Evolutionary conservation across 2,797 vertebrate genomes (phyloP).

Genomic region (Eidolon dupreanum): DNA sequence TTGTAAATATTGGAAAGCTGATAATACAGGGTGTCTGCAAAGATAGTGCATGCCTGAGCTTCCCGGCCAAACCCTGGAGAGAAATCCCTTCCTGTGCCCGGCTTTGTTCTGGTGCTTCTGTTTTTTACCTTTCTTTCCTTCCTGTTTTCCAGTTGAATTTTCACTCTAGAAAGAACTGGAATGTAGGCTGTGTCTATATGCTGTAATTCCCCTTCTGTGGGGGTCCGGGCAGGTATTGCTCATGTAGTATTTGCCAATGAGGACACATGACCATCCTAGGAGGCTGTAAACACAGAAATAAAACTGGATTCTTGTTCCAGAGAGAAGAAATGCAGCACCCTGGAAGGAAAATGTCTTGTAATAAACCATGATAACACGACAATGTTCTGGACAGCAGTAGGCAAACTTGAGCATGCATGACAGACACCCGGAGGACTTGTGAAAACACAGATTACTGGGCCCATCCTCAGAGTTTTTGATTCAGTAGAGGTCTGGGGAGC

Average conservation of each 20-base stretch:
- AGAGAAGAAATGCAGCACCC: not conserved
- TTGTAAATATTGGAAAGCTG: not conserved
- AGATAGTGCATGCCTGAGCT: not conserved
- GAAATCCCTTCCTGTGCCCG: not conserved
- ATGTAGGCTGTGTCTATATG: fast-evolving
- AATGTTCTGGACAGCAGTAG: not conserved
- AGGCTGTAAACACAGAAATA: not conserved
- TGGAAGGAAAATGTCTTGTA: not conserved
- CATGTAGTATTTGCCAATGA: not conserved
- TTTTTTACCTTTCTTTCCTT: not conserved
- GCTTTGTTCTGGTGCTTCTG: not conserved
- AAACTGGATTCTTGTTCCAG: not conserved
- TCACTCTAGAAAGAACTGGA: not conserved
- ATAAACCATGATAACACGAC: not conserved
- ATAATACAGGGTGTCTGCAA: not conserved
- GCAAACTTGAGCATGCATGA: not conserved
- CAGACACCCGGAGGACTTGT: not conserved
- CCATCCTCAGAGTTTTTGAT: not conserved
- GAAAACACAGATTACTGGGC: not conserved
- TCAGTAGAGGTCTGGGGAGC: not conserved
- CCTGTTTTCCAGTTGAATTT: not conserved
- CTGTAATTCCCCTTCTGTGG: not conserved
- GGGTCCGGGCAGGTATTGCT: not conserved
- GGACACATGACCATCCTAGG: not conserved
- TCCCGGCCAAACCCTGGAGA: too few relatives aligned